phyloP scores from a whole-genome alignment of 2,888 invertebrate genomes.

The Buathra laborator region DNA sequence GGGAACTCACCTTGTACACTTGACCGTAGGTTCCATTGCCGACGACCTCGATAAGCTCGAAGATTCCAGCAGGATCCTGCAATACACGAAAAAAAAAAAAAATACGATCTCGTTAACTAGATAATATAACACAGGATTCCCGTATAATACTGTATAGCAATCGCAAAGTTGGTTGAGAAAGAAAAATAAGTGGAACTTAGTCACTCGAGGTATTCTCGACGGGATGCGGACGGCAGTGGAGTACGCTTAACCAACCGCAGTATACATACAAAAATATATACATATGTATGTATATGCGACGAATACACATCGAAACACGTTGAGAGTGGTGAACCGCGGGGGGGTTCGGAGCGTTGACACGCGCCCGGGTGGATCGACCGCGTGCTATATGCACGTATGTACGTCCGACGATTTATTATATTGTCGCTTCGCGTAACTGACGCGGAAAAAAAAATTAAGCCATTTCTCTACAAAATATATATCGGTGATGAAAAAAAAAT shows the following conservation, averaged over 20 bases:
- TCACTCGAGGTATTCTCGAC: constrained; percentile 44
- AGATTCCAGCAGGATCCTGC: constrained; percentile 99
- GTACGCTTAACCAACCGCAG: constrained; percentile 20
- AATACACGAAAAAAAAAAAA: constrained; percentile 81
- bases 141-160: background rate
- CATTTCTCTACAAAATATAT: background rate
- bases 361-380: constrained; percentile 67
- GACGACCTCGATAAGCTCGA: constrained; percentile 99
- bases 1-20: constrained; percentile 96
- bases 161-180: background rate
- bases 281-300: constrained; percentile 27
- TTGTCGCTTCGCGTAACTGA: constrained; percentile 48
- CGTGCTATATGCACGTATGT: constrained; percentile 42
- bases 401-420: constrained; percentile 58
- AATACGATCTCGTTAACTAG: background rate
- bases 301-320: constrained; percentile 23
- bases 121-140: background rate
- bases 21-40: constrained; percentile 99
- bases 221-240: constrained; percentile 8
- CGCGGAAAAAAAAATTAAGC: background rate
- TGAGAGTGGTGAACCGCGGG: constrained; percentile 48
- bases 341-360: constrained; percentile 65
- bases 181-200: constrained; percentile 31
- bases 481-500: background rate
- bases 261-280: background rate